Base-by-base conservation (phyloP, 2,113 vertebrate genomes). In the Corythornis vintsioides region DNA sequence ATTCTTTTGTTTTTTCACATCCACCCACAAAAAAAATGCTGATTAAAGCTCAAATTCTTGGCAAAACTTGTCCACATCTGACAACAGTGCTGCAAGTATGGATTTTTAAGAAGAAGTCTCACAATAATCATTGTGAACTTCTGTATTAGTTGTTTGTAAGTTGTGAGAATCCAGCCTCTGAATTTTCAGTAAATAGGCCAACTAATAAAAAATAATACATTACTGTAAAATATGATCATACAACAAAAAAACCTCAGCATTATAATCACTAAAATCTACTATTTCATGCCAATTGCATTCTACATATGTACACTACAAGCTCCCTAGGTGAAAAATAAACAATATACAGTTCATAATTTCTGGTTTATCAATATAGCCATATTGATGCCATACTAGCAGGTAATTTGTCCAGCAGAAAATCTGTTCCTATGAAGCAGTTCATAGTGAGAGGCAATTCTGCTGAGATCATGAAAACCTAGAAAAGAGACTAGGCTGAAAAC, bases 1-100 rank as follows among this genome's bases (percentile, higher is more conserved):
- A 94, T 77, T 60, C 35, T 90, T 94, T 88, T 95, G 88, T 61
- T 92, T 93, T 93, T 92, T 88, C 83, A 89, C 12, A 84, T 87
- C 84, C 74, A 88, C 89, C 79, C 80, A 94, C 69, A 92, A 93
- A 50, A 48, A 94, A 66, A 90, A 90, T 90, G 89, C 69, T 93
- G 90, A 93, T 91, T 86, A 94, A 92, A 80, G 38, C 52, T 88
- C 69, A 73, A 65, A 91, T 93, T 89, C 80, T 92, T 95, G 86
- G 90, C 70, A 94, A 94, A 85, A 91, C 53, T 74, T 87, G 13
- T 52, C 78, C 33, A 55, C 45, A 89, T 89, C 59, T 90, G 66
- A 94, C 28, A 84, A 82, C 24, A 85, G 47, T 43, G 14, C 29
- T 78, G 45, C 40, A 88, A 20, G 21, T 66, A 81, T 28, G 26